These are phyloP conservation scores for Dioctria rufipes DNA, from an alignment of 2,888 invertebrate species.

Conservation along the genomic window DNA sequence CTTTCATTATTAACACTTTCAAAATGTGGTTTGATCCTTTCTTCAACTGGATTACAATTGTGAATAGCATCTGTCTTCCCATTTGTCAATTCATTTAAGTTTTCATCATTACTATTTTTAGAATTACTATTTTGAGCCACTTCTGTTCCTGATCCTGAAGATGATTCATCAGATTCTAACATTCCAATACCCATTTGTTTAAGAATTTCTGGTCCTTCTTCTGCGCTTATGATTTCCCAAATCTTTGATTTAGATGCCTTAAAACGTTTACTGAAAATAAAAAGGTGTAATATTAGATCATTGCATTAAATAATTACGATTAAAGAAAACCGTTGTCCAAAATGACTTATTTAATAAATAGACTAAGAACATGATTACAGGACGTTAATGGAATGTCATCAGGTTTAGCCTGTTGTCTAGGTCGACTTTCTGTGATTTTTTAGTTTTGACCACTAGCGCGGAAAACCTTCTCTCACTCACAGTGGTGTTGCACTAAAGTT, in stretches of 20 bases:
- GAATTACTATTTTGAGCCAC: slow-evolving; percentile 64
- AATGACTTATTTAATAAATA: no score
- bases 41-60: background rate
- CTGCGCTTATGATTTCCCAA: slow-evolving; percentile 58
- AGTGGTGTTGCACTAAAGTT: no score
- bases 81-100: slow-evolving; percentile 68
- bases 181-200: slow-evolving; percentile 77
- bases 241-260: slow-evolving; percentile 36
- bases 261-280: slow-evolving; percentile 54
- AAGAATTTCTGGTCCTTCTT: slow-evolving; percentile 66
- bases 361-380: no score
- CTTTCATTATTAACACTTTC: background rate
- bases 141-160: slow-evolving; percentile 64
- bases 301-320: no score
- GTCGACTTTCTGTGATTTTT: no score
- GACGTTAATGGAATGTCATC: no score
- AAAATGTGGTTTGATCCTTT: background rate
- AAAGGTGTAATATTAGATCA: background rate
- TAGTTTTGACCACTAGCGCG: no score
- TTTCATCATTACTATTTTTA: slow-evolving; percentile 65
- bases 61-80: slow-evolving; percentile 59
- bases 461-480: no score
- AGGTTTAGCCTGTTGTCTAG: no score
- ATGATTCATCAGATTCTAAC: slow-evolving; percentile 73
- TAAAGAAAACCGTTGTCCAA: no score